A percentile compares a stretch with the other conserved stretches of the same genome.
These are phyloP conservation scores for Sylvilagus bachmani DNA, from an alignment of 2,113 vertebrate genomes.

Conservation along the genomic window DNA sequence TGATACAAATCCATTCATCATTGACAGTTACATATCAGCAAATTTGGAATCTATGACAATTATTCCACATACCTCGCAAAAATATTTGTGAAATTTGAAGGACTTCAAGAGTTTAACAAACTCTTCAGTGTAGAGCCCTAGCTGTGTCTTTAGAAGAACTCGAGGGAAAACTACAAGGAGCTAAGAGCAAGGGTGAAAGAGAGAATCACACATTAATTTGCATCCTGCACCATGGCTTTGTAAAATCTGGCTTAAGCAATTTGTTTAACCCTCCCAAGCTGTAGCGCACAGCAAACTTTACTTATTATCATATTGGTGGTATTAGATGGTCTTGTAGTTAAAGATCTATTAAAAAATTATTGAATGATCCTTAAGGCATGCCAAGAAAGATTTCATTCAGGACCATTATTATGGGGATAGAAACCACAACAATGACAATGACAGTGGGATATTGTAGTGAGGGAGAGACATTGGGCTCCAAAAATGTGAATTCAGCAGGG, in stretches of 20 bases:
- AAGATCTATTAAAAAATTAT: not conserved
- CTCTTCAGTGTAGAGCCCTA: not conserved
- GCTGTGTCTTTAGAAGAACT: not conserved
- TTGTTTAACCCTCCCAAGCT: not conserved
- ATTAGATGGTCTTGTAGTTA: not conserved
- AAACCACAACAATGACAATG: no score
- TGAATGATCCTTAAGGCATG: no score
- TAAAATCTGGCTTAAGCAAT: not conserved
- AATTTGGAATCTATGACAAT: not conserved
- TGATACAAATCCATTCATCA: not conserved
- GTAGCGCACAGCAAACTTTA: not conserved
- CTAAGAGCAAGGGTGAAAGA: not conserved
- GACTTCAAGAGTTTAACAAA: not conserved
- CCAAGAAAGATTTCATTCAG: not conserved
- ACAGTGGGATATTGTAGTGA: no score
- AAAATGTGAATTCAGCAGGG: no score
- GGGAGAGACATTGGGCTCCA: not conserved
- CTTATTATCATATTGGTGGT: not conserved
- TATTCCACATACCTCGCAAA: not conserved
- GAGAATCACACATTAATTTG: not conserved
- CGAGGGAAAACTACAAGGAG: not conserved
- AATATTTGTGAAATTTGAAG: not conserved
- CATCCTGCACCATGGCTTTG: not conserved
- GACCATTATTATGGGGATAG: not conserved
- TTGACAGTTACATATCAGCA: not conserved